These are phyloP conservation scores for Apistogramma diplotaenia DNA, from an alignment of 2,113 vertebrate species.

Conservation along the genomic window DNA sequence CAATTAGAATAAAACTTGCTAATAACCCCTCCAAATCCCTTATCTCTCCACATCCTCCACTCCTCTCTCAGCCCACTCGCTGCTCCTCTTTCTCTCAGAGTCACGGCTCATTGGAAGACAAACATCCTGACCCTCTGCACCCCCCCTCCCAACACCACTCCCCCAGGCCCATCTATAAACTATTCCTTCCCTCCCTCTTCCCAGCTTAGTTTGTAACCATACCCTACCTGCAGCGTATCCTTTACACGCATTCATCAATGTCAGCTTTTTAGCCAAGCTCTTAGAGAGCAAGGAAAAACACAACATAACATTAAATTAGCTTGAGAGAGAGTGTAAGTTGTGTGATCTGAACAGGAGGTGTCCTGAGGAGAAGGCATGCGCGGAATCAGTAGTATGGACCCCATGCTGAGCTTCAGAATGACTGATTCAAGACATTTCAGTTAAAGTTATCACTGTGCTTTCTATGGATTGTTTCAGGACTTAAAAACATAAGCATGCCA, in stretches of 20 bases:
- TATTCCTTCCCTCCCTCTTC: slow-evolving; percentile 61
- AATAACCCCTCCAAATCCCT: slow-evolving; percentile 47
- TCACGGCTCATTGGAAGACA: slow-evolving; percentile 82
- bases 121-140: slow-evolving; percentile 79
- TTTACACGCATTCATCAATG: slow-evolving; percentile 86
- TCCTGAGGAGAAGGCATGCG: slow-evolving; percentile 65
- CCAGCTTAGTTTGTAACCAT: slow-evolving; percentile 79
- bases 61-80: slow-evolving; percentile 68
- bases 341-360: slow-evolving; percentile 52
- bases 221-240: slow-evolving; percentile 83
- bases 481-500: neutral
- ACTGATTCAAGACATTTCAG: slow-evolving; percentile 40
- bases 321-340: slow-evolving; percentile 33
- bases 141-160: slow-evolving; percentile 42
- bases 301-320: slow-evolving; percentile 69
- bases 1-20: neutral
- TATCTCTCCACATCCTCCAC: slow-evolving; percentile 65
- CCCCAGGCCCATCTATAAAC: slow-evolving; percentile 67
- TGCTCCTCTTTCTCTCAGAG: slow-evolving; percentile 76
- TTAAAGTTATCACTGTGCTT: neutral
- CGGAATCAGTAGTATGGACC: slow-evolving; percentile 58
- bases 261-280: slow-evolving; percentile 79
- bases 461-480: neutral
- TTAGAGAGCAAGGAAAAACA: slow-evolving; percentile 59
- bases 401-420: slow-evolving; percentile 54